phyloP scores from a whole-genome alignment of 1,140 invertebrate genomes.

The Pararge aegeria region DNA sequence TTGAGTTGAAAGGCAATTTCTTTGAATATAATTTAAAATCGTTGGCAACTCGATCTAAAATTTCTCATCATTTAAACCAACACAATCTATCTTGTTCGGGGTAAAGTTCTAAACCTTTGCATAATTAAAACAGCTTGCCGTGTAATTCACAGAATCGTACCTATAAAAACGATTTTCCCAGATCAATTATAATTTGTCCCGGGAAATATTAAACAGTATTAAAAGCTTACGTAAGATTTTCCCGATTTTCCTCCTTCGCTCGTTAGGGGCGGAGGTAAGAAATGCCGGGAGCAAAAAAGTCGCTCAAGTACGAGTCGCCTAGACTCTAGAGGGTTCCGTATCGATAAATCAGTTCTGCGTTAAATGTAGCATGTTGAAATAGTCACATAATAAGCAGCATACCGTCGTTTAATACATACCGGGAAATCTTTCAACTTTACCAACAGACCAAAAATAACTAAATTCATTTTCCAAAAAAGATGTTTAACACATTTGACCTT shows the following conservation, averaged over 20 bases:
- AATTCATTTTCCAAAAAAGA: no score
- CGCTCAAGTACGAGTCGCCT: background rate
- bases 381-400: no score
- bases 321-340: background rate
- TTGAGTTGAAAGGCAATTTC: no score
- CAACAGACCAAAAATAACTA: no score
- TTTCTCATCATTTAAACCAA: background rate
- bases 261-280: constrained; percentile 20
- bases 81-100: background rate
- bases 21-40: no score
- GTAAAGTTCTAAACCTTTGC: background rate
- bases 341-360: background rate
- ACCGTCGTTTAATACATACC: no score
- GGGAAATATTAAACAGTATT: constrained; percentile 24
- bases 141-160: constrained; percentile 8
- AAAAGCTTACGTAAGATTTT: constrained; percentile 27
- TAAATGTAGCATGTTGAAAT: no score
- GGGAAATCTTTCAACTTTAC: no score
- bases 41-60: background rate
- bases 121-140: constrained; percentile 1
- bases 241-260: constrained; percentile 8
- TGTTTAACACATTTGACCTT: no score
- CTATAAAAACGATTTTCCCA: constrained; percentile 6
- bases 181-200: constrained; percentile 18
- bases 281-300: constrained; percentile 13